These are phyloP conservation scores for Archivesica marissinica DNA, from an alignment of 1,140 invertebrate species.

Conservation along the genomic window DNA sequence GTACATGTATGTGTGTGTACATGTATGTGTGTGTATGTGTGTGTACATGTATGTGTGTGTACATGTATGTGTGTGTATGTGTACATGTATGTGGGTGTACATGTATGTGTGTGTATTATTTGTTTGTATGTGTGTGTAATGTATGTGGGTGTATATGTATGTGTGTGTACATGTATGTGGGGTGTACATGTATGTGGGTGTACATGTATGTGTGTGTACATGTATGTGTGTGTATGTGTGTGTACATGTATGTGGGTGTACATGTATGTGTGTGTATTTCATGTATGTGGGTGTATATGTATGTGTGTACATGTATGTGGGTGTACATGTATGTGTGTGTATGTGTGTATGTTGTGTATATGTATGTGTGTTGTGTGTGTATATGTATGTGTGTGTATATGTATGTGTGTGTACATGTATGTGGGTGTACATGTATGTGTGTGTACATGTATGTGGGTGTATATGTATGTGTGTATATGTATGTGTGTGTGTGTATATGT, in stretches of 20 bases:
- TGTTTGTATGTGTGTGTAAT: too few relatives aligned
- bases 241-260: background rate
- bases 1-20: too few relatives aligned
- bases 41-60: too few relatives aligned
- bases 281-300: background rate
- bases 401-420: background rate
- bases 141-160: background rate
- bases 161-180: background rate
- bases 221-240: background rate
- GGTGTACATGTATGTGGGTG: background rate
- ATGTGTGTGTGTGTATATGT: background rate
- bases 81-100: too few relatives aligned
- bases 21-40: too few relatives aligned
- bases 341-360: too few relatives aligned
- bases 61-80: too few relatives aligned
- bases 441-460: background rate
- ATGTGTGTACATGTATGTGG: background rate
- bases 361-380: too few relatives aligned
- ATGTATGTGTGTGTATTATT: too few relatives aligned
- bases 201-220: background rate
- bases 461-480: background rate
- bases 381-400: background rate
- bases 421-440: background rate
- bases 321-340: background rate
- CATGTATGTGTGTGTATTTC: background rate